phyloP scores from a whole-genome alignment of 2,888 invertebrate genomes.

The Drosophila bunnanda region DNA sequence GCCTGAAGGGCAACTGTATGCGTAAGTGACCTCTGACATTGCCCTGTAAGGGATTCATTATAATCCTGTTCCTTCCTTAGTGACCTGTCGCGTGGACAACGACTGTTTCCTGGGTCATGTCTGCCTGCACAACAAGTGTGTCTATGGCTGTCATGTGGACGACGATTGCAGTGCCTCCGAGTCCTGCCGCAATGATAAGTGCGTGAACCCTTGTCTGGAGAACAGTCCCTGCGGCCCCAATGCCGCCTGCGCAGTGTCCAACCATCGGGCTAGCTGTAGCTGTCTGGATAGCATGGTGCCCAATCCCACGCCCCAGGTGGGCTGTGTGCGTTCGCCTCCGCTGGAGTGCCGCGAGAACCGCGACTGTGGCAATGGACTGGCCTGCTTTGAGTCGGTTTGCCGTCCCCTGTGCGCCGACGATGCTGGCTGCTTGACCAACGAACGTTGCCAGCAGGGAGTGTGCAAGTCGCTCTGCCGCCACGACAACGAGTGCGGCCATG shows the following conservation, averaged over 20 bases:
- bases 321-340: slow-evolving; percentile 93
- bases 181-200: slow-evolving; percentile 92
- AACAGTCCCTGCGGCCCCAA: slow-evolving; percentile 93
- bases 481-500: slow-evolving; percentile 94
- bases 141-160: slow-evolving; percentile 93
- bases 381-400: slow-evolving; percentile 91
- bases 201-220: slow-evolving; percentile 90
- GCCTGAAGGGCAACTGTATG: slow-evolving; percentile 92
- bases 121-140: slow-evolving; percentile 93
- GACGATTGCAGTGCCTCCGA: slow-evolving; percentile 95
- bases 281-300: slow-evolving; percentile 92
- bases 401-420: slow-evolving; percentile 91
- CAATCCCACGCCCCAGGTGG: slow-evolving; percentile 94
- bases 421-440: slow-evolving; percentile 92
- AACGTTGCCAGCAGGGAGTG: slow-evolving; percentile 88
- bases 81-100: slow-evolving; percentile 95
- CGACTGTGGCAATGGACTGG: slow-evolving; percentile 89
- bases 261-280: slow-evolving; percentile 92
- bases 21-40: slow-evolving; percentile 86
- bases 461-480: slow-evolving; percentile 93
- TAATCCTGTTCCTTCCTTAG: slow-evolving; percentile 78
- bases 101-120: slow-evolving; percentile 97
- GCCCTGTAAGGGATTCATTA: background rate
- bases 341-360: slow-evolving; percentile 90
- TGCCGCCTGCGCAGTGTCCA: slow-evolving; percentile 91